A percentile compares a stretch with the other conserved stretches of the same genome.
phyloP scores from a whole-genome alignment of 35 echinoderm and acorn worm species.

The Ptychodera flava region DNA sequence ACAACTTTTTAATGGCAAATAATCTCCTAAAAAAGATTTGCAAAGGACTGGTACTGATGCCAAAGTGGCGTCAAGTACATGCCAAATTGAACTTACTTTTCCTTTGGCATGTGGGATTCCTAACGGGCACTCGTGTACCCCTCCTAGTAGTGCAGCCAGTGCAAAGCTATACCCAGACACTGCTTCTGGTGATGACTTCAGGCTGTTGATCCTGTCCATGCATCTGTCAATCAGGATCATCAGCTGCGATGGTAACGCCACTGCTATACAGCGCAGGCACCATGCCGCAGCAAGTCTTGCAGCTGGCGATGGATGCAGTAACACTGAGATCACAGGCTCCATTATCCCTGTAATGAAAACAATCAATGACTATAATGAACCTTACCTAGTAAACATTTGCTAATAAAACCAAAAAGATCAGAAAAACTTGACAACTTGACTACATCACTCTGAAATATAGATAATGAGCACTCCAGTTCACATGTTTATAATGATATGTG shows the following conservation, averaged over 20 bases:
- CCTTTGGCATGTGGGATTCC: constrained; percentile 92
- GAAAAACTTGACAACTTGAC: no score
- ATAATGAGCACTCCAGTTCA: no score
- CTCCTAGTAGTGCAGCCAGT: constrained; percentile 80
- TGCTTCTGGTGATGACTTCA: constrained; percentile 80
- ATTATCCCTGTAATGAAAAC: constrained; percentile 60
- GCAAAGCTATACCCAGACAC: constrained; percentile 98
- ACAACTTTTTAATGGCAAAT: no score
- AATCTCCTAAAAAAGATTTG: no score
- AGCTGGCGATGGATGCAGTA: constrained; percentile 86
- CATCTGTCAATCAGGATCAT: constrained; percentile 79
- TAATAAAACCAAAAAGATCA: no score
- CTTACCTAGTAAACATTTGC: no score
- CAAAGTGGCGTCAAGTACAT: no score
- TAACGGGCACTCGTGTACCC: constrained; percentile 79
- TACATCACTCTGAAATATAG: no score
- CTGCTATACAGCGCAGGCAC: constrained; percentile 85
- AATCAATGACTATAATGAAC: no score
- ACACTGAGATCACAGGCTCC: constrained; percentile 70
- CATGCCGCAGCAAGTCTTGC: constrained; percentile 83
- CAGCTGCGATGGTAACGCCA: constrained; percentile 87
- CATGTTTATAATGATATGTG: no score
- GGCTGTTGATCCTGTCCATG: constrained; percentile 64
- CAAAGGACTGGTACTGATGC: no score
- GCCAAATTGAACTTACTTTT: constrained; percentile 45